Conservation (phyloP, 2,797 vertebrate species). For the Oryzias dopingdopingensis region DNA sequence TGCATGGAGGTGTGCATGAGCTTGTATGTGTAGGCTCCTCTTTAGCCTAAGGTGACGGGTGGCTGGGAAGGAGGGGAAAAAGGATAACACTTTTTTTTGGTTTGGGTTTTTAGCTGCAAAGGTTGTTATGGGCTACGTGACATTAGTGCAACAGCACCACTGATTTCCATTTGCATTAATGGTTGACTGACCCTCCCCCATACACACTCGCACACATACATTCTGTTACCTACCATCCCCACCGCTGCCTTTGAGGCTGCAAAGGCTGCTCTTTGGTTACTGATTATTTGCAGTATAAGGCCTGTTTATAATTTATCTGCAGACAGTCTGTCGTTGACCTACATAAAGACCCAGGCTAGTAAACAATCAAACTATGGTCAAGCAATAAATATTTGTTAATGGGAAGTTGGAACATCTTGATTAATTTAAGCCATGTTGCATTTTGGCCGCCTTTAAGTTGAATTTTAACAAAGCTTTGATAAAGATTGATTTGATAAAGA, state of each 20-base stretch:
- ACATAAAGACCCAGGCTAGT: conserved; percentile 25
- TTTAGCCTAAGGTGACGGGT: conserved; percentile 40
- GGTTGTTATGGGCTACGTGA: conserved; percentile 63
- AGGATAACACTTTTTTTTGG: conserved; percentile 46
- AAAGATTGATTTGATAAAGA: no score
- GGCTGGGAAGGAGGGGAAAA: conserved; percentile 39
- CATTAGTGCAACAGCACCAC: conserved; percentile 48
- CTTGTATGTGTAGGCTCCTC: conserved; percentile 8
- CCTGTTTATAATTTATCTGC: conserved; percentile 46
- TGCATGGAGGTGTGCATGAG: conserved; percentile 10
- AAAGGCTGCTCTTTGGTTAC: conserved; percentile 45
- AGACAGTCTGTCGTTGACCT: conserved; percentile 43
- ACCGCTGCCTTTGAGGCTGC: conserved; percentile 15
- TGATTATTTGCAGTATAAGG: conserved; percentile 54
- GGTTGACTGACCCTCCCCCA: conserved; percentile 29
- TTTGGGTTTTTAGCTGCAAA: conserved; percentile 67
- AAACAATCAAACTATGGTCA: conserved; percentile 27
- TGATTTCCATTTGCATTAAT: conserved; percentile 56
- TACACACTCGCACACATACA: conserved; percentile 10
- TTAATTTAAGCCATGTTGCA: no score
- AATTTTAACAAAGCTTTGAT: no score
- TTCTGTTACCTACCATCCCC: conserved; percentile 19
- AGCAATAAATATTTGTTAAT: background rate
- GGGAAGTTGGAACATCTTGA: conserved; percentile 8
- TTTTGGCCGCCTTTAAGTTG: no score